phyloP scores from a whole-genome alignment of 2,888 invertebrate genomes.

The Drosophila planitibia region DNA sequence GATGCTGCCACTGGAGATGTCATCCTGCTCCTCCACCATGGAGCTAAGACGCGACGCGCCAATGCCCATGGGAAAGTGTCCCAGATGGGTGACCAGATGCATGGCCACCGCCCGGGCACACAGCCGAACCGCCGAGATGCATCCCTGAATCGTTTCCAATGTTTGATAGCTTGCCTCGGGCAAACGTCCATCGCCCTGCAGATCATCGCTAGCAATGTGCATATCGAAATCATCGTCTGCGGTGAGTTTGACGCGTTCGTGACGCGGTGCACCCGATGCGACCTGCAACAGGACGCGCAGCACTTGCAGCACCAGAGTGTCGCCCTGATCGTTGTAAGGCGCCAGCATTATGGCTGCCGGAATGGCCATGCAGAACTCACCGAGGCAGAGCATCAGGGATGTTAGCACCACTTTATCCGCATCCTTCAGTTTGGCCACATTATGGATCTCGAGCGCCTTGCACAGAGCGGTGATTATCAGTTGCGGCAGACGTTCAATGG shows the following conservation, averaged over 20 bases:
- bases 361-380: conserved; percentile 97
- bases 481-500: conserved; percentile 83
- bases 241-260: conserved; percentile 83
- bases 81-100: conserved; percentile 95
- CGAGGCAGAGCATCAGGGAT: conserved; percentile 94
- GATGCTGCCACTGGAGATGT: conserved; percentile 86
- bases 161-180: conserved; percentile 84
- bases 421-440: conserved; percentile 83
- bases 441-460: conserved; percentile 84
- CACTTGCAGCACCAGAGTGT: conserved; percentile 88
- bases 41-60: conserved; percentile 95
- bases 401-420: conserved; percentile 84
- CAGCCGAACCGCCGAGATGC: conserved; percentile 87
- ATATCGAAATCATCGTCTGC: conserved; percentile 85
- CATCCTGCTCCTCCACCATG: conserved; percentile 96
- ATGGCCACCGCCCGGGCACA: conserved; percentile 88
- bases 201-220: conserved; percentile 84
- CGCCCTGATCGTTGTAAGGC: conserved; percentile 78
- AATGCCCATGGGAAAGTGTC: conserved; percentile 97
- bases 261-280: conserved; percentile 82
- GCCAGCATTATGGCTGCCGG: conserved; percentile 88
- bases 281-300: conserved; percentile 88
- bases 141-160: conserved; percentile 85
- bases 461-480: conserved; percentile 84
- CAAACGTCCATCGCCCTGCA: conserved; percentile 79